These are phyloP conservation scores for Panulirus ornatus DNA, from an alignment of 1,140 invertebrate species.

Conservation along the genomic window DNA sequence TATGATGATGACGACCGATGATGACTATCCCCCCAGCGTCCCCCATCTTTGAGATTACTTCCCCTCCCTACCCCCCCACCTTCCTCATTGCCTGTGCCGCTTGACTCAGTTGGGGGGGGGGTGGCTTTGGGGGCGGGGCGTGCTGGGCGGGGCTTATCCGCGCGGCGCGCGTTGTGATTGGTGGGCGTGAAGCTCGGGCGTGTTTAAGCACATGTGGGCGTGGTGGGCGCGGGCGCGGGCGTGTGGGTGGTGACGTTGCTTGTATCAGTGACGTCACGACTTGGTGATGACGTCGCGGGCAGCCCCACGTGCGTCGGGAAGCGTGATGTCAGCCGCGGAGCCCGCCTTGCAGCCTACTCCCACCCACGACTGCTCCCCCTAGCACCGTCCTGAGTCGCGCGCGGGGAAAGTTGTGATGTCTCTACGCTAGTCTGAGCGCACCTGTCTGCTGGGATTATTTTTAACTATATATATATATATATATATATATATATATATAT, in stretches of 20 bases:
- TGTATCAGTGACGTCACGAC: constrained; percentile 54
- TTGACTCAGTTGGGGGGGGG: constrained; percentile 36
- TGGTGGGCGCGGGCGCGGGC: constrained; percentile 67
- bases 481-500: too few relatives aligned
- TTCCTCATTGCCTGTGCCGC: constrained; percentile 39
- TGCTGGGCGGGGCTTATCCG: constrained; percentile 62
- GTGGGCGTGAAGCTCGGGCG: constrained; percentile 62
- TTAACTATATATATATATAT: too few relatives aligned
- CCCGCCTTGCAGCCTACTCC: background rate
- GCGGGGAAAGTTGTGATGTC: background rate
- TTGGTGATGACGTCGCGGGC: constrained; percentile 49
- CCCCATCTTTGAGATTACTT: constrained; percentile 50
- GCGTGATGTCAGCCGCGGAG: constrained; percentile 50
- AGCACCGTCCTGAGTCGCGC: background rate
- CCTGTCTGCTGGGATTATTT: too few relatives aligned
- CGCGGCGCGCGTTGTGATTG: constrained; percentile 55
- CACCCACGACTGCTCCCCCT: constrained; percentile 16
- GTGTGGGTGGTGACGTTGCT: constrained; percentile 64
- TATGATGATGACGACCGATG: constrained; percentile 52
- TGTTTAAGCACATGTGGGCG: constrained; percentile 47
- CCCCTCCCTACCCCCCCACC: constrained; percentile 21
- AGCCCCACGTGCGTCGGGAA: constrained; percentile 66
- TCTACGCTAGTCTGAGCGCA: too few relatives aligned
- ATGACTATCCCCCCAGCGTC: constrained; percentile 40
- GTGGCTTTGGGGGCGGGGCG: constrained; percentile 54